Conservation (phyloP, 2,888 invertebrate species). For the Anthophora plumipes region DNA sequence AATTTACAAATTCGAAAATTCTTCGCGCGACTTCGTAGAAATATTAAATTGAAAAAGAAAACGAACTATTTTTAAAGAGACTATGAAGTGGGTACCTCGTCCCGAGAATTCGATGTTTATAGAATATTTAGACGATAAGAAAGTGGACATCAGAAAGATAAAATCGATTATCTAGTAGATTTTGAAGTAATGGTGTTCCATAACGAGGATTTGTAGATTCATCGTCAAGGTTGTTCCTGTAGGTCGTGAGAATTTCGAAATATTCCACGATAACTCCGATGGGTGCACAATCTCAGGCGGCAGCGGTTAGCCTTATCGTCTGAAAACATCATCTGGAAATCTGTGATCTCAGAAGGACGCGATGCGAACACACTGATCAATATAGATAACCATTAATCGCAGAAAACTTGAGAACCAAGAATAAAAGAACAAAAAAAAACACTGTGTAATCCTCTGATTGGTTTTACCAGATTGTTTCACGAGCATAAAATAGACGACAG, state of each 20-base stretch:
- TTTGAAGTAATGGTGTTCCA: neutral
- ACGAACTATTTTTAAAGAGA: neutral
- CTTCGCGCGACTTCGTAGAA: too few species aligned
- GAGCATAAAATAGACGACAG: too few species aligned
- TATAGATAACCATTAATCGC: conserved; percentile 48
- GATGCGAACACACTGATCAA: conserved; percentile 20
- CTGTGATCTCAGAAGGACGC: conserved; percentile 47
- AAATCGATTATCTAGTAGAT: neutral
- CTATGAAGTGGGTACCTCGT: neutral
- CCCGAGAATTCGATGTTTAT: neutral
- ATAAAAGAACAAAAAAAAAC: neutral
- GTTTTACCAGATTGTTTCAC: neutral
- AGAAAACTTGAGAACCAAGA: conserved; percentile 14
- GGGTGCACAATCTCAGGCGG: conserved; percentile 45
- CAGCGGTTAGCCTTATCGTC: conserved; percentile 37
- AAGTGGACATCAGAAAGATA: too few species aligned
- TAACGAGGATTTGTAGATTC: neutral
- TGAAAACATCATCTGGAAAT: conserved; percentile 51
- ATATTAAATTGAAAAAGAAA: too few species aligned
- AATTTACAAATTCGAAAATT: too few species aligned
- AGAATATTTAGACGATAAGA: neutral
- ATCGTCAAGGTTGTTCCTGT: conserved; percentile 24
- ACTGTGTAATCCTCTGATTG: neutral
- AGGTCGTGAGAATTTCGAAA: conserved; percentile 58
- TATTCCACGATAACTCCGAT: conserved; percentile 51